These are phyloP conservation scores for Noctua pronuba DNA, from an alignment of 2,888 invertebrate species.

Conservation along the genomic window DNA sequence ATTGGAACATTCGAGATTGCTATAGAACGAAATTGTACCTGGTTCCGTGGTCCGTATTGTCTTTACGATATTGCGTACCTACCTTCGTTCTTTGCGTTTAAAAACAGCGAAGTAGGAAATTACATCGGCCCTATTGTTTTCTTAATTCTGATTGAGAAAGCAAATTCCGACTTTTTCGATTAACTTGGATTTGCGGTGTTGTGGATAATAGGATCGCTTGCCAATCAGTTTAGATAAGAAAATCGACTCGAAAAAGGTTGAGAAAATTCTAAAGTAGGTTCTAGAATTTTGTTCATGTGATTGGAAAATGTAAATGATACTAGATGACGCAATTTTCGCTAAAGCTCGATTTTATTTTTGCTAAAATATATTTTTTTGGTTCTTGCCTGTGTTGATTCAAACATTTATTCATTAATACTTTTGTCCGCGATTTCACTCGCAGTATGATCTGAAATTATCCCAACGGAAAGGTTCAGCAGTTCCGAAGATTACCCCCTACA, in stretches of 20 bases:
- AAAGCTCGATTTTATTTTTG: neutral
- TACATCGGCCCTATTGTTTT: conserved; percentile 21
- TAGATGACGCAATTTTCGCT: neutral
- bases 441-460: neutral
- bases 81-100: conserved; percentile 25
- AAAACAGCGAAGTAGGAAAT: conserved; percentile 27
- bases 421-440: neutral
- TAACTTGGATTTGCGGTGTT: conserved; percentile 38
- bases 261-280: conserved; percentile 8
- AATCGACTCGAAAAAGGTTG: conserved; percentile 6
- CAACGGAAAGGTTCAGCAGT: neutral
- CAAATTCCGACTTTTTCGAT: conserved; percentile 35
- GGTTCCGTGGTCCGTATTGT: conserved; percentile 28
- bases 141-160: conserved; percentile 37
- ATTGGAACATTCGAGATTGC: conserved; percentile 35
- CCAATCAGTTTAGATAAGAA: conserved; percentile 27
- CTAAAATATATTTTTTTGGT: neutral
- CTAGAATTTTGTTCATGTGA: conserved; percentile 22
- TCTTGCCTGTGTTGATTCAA: neutral
- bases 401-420: neutral
- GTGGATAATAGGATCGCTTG: conserved; percentile 30
- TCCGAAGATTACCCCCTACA: neutral
- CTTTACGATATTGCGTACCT: conserved; percentile 49
- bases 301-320: conserved; percentile 28
- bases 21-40: conserved; percentile 26